Base-by-base conservation (phyloP, 2,797 vertebrate species). In the Lepilemur septentrionalis region DNA sequence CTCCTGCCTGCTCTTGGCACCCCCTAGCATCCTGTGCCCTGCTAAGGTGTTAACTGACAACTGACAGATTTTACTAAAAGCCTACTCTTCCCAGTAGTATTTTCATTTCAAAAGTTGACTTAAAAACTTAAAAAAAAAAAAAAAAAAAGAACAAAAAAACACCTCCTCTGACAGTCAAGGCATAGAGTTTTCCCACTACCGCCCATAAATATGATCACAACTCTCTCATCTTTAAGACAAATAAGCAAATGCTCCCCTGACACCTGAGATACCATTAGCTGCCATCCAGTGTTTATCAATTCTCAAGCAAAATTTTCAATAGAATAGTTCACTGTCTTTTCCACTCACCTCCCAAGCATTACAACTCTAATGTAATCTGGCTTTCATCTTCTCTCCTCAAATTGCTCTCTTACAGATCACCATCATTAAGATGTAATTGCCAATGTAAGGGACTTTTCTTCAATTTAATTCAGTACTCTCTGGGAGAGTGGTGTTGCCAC, bases 11-110 rank as follows among this genome's bases (percentile, higher is more conserved):
- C 93, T 92, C 86, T 89, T 98, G 97, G 97, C 97, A 97, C 83
- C 95, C 75, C 11, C 2, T 38, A 43, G 95, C 93, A 97, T 97
- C 96, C 97, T 97, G 97, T 96, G 94, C 97, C 97, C 97, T 96
- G 96, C 97, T 97, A 97, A 98, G 97, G 96, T 98, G 97, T 96
- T 97, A 97, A 97, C 97, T 98, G 97, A 97, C 96, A 97, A 97
- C 96, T 97, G 97, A 97, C 96, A 96, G 95, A 93, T 97, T 97
- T 97, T 92, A 95, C 93, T 84, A 95, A 96, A 41, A 97, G 50
- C 67, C 83, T 97, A 90, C 90, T 97, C 94, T 96, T 94, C 91
- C 78, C 55, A 83, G 86, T 65, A 89, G 50, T 92, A 92, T 91
- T 97, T 98, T 95, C 76, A 78, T 93, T 97, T 98, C 84, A 94